Percentiles rank a stretch among this genome's conserved stretches.
phyloP scores from a whole-genome alignment of 1,140 invertebrate species.

The Bicyclus anynana region DNA sequence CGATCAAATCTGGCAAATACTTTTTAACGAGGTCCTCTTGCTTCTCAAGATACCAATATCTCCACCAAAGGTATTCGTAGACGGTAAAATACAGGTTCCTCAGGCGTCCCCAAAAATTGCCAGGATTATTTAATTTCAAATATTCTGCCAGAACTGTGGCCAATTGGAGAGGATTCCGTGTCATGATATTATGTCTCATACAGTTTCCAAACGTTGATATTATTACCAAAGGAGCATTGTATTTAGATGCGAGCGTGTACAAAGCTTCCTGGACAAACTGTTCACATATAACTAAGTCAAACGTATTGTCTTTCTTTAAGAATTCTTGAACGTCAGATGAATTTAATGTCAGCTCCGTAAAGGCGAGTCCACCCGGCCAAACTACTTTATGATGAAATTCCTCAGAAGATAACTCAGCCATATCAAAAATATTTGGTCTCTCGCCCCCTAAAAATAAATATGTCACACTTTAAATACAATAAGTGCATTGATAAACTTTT shows the following conservation, averaged over 20 bases:
- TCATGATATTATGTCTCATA: constrained; percentile 75
- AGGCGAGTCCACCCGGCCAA: constrained; percentile 64
- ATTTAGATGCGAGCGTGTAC: constrained; percentile 76
- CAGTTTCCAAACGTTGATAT: constrained; percentile 77
- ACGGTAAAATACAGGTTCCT: constrained; percentile 53
- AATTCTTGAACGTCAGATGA: constrained; percentile 68
- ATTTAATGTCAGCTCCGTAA: constrained; percentile 73
- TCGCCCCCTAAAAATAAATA: constrained; percentile 36
- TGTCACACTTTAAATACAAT: no score
- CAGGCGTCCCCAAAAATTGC: constrained; percentile 55
- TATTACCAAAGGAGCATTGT: constrained; percentile 74
- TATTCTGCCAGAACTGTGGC: constrained; percentile 70
- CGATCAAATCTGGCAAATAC: constrained; percentile 46
- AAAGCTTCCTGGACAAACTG: constrained; percentile 78
- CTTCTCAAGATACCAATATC: constrained; percentile 47
- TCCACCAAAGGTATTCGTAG: constrained; percentile 58
- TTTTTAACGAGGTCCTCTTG: constrained; percentile 60
- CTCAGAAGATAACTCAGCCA: constrained; percentile 47
- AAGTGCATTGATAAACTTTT: no score
- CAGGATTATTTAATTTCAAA: constrained; percentile 54
- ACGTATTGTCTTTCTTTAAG: constrained; percentile 65
- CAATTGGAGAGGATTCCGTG: constrained; percentile 75
- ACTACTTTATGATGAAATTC: constrained; percentile 49
- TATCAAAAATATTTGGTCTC: constrained; percentile 57
- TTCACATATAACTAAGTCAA: constrained; percentile 77